Evolutionary conservation across 2,888 invertebrate species (phyloP).

Genomic region (Ochropleura plecta): DNA sequence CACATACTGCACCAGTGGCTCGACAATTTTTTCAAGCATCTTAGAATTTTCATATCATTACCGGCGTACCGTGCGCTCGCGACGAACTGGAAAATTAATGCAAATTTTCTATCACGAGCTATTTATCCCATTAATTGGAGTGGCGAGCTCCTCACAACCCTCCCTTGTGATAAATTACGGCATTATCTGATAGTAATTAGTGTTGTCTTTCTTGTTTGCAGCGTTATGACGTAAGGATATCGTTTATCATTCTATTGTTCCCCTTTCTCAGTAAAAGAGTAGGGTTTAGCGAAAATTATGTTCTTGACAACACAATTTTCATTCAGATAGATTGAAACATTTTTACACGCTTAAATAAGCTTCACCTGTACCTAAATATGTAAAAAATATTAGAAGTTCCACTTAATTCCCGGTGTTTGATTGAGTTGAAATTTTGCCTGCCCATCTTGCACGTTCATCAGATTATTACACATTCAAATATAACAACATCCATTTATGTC

Average conservation of each 20-base stretch:
- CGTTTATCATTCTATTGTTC: slow-evolving; percentile 57
- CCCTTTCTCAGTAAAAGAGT: slow-evolving; percentile 14
- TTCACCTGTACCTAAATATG: too few relatives aligned
- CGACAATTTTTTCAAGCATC: slow-evolving; percentile 45
- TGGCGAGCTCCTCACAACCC: slow-evolving; percentile 59
- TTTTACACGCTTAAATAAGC: too few relatives aligned
- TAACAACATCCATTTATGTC: too few relatives aligned
- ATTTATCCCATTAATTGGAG: slow-evolving; percentile 76
- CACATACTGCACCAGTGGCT: slow-evolving; percentile 37
- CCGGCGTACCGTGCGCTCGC: slow-evolving; percentile 40
- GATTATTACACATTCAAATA: too few relatives aligned
- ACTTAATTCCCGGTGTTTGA: too few relatives aligned
- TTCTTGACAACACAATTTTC: background rate
- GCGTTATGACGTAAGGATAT: slow-evolving; percentile 47
- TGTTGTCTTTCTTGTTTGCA: slow-evolving; percentile 51
- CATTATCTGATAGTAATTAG: slow-evolving; percentile 61
- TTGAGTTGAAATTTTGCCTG: too few relatives aligned
- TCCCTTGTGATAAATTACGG: slow-evolving; percentile 50
- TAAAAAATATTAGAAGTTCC: too few relatives aligned
- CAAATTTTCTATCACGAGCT: slow-evolving; percentile 73
- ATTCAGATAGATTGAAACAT: background rate
- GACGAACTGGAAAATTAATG: slow-evolving; percentile 72
- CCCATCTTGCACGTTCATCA: too few relatives aligned
- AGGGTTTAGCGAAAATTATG: slow-evolving; percentile 8
- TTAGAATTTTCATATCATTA: slow-evolving; percentile 70